A percentile compares a stretch with the other conserved stretches of the same genome.
Evolutionary conservation across 1,140 invertebrate species (phyloP).

Genomic region (Elysia chlorotica): DNA sequence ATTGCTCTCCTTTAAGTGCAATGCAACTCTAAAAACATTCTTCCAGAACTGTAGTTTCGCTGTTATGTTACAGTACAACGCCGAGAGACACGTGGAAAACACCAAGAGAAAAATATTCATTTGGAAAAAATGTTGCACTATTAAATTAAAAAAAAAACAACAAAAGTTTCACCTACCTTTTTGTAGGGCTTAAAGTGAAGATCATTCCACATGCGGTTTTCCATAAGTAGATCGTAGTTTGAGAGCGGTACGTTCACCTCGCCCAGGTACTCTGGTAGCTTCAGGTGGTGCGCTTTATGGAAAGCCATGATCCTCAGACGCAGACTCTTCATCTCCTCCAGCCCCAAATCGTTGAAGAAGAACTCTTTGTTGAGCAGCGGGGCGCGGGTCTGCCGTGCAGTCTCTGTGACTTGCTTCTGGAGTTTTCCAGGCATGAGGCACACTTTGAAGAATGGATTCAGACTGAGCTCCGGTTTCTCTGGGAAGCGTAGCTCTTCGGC

Average conservation of each 20-base stretch:
- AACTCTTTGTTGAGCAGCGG: conserved; percentile 53
- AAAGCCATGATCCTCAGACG: conserved; percentile 49
- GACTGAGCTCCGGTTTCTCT: conserved; percentile 34
- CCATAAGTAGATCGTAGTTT: conserved; percentile 51
- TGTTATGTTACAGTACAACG: no score
- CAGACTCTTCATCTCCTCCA: conserved; percentile 45
- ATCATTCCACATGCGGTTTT: conserved; percentile 58
- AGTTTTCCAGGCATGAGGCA: conserved; percentile 55
- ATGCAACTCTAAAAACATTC: no score
- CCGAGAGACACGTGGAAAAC: no score
- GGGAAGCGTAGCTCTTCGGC: conserved; percentile 49
- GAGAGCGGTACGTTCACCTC: conserved; percentile 47
- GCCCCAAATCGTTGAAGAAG: conserved; percentile 45
- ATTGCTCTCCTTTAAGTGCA: no score
- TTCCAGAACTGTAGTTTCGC: no score
- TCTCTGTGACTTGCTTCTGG: conserved; percentile 49
- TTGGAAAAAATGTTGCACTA: no score
- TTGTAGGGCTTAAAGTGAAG: conserved; percentile 44
- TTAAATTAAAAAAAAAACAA: no score
- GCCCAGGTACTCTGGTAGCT: conserved; percentile 50
- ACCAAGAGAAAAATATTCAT: no score
- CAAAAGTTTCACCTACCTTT: conserved; percentile 47
- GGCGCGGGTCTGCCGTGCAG: conserved; percentile 47
- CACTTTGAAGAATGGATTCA: conserved; percentile 35
- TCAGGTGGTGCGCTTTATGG: conserved; percentile 48